Percentiles rank a stretch among this genome's conserved stretches.
Conservation (phyloP, 2,888 invertebrate genomes). For the Mesorhabditis belari region DNA sequence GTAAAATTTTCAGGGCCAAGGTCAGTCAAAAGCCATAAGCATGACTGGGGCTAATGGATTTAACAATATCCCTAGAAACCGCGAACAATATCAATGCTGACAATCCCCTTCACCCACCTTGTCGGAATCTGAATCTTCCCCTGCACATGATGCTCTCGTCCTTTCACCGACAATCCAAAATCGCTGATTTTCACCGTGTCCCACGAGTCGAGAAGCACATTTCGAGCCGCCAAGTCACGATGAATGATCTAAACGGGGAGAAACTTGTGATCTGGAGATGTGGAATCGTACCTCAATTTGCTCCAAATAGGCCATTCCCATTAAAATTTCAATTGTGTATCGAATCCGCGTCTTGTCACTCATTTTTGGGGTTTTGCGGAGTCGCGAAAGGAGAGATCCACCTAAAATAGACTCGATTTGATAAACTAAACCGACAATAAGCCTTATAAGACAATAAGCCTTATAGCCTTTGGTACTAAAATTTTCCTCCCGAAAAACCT, state of each 20-base stretch:
- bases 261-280: background rate
- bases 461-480: background rate
- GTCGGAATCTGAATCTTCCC: slow-evolving; percentile 30
- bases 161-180: slow-evolving; percentile 34
- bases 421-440: background rate
- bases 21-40: too few relatives aligned
- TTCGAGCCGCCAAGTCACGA: slow-evolving; percentile 32
- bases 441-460: background rate
- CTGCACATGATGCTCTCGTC: slow-evolving; percentile 28
- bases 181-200: slow-evolving; percentile 36
- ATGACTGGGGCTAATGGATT: too few relatives aligned
- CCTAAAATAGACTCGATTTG: slow-evolving; percentile 2
- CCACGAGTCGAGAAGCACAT: slow-evolving; percentile 19
- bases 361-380: slow-evolving; percentile 3
- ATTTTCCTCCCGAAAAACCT: background rate
- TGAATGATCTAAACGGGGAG: slow-evolving; percentile 20
- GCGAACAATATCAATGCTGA: background rate
- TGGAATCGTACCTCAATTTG: slow-evolving; percentile 13
- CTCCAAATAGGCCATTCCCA: slow-evolving; percentile 38
- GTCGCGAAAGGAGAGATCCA: slow-evolving; percentile 17
- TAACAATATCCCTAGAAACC: too few relatives aligned
- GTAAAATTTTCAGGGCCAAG: too few relatives aligned
- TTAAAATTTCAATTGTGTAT: slow-evolving; percentile 20
- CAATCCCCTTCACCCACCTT: slow-evolving; percentile 5
- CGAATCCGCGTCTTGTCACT: slow-evolving; percentile 7